These are phyloP conservation scores for Burhinus bistriatus DNA, from an alignment of 2,113 vertebrate species.

Conservation along the genomic window DNA sequence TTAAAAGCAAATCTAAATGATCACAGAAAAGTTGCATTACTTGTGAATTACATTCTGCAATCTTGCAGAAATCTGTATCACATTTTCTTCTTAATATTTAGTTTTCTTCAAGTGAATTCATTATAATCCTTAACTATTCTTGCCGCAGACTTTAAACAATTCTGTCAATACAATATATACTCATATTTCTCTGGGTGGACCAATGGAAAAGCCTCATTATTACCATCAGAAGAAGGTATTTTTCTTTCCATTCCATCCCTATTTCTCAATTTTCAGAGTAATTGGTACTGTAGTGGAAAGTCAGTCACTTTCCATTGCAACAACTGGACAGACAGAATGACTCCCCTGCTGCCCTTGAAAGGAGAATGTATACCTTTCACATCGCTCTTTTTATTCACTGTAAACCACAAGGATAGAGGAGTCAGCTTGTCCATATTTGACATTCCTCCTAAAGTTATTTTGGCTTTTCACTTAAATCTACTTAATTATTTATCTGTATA, in stretches of 20 bases:
- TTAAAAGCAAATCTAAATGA: not conserved
- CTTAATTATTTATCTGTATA: slow-evolving; percentile 35
- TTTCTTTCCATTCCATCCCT: not conserved
- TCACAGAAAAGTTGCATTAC: not conserved
- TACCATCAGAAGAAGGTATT: not conserved
- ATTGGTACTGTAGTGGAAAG: not conserved
- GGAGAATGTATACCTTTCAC: not conserved
- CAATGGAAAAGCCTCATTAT: not conserved
- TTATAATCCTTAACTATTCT: not conserved
- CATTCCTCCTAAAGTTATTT: slow-evolving; percentile 15
- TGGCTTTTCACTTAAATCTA: not conserved
- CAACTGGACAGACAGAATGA: not conserved
- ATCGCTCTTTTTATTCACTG: not conserved
- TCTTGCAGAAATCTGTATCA: not conserved
- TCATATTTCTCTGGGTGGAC: not conserved
- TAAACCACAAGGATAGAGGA: not conserved
- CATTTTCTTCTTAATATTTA: not conserved
- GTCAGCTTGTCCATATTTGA: not conserved
- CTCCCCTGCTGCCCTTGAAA: not conserved
- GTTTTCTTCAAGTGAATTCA: not conserved
- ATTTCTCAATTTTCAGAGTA: not conserved
- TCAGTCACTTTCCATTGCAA: not conserved
- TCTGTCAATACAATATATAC: not conserved
- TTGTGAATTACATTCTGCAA: not conserved
- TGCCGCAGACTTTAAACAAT: not conserved